Percentiles rank a stretch among this genome's conserved stretches.
Evolutionary conservation across 2,888 invertebrate species (phyloP).

Genomic region (Altica lythri): DNA sequence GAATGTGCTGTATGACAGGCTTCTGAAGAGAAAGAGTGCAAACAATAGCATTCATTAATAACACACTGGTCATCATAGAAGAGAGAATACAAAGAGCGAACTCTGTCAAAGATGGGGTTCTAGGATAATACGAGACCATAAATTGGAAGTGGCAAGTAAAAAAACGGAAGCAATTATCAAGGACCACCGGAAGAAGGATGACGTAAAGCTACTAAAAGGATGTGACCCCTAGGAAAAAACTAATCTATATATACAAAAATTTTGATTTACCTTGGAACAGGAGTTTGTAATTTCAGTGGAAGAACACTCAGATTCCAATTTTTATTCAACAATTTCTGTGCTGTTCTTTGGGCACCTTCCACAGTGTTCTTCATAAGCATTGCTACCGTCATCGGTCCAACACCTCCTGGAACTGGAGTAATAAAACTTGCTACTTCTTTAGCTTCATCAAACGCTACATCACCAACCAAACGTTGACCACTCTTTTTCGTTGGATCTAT

Average conservation of each 20-base stretch:
- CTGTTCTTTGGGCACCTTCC: constrained; percentile 73
- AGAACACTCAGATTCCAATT: constrained; percentile 76
- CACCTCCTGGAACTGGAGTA: constrained; percentile 96
- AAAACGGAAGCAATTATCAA: no score
- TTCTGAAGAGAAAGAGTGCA: no score
- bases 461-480: constrained; percentile 89
- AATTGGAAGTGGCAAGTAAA: no score
- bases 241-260: background rate
- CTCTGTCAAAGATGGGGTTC: no score
- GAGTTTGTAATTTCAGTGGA: constrained; percentile 65
- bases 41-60: no score
- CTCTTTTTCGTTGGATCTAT: constrained; percentile 76
- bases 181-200: no score
- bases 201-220: no score
- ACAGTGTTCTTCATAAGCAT: constrained; percentile 97
- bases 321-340: constrained; percentile 62
- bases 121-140: no score
- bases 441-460: constrained; percentile 87
- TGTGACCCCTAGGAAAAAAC: no score
- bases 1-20: no score
- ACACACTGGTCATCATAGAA: no score
- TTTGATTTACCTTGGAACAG: constrained; percentile 80
- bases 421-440: constrained; percentile 81
- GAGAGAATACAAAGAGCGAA: no score
- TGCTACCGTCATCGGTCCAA: constrained; percentile 99